These are phyloP conservation scores for Nipponia nippon DNA, from an alignment of 2,113 vertebrate species.

Conservation along the genomic window DNA sequence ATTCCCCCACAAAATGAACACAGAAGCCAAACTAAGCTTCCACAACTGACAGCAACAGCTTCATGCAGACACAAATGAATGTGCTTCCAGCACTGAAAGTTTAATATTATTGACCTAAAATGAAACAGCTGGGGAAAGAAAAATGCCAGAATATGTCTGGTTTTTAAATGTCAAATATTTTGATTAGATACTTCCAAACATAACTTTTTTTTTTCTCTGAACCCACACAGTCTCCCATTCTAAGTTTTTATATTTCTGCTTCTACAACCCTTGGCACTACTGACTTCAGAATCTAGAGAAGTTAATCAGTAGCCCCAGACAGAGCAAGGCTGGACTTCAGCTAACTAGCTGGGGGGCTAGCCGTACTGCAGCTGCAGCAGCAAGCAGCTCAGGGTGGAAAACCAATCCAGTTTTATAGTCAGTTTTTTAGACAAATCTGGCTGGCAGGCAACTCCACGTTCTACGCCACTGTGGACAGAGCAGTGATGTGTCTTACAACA, in stretches of 20 bases:
- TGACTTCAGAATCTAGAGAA: not conserved
- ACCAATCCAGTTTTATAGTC: not conserved
- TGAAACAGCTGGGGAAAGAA: constrained; percentile 5
- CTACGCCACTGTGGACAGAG: not conserved
- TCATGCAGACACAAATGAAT: not conserved
- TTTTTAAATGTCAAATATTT: constrained; percentile 23
- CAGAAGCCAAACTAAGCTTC: not conserved
- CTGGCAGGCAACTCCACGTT: not conserved
- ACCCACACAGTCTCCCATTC: not conserved
- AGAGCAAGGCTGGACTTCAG: not conserved
- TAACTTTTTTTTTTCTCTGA: not conserved
- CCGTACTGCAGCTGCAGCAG: not conserved
- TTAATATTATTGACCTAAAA: constrained; percentile 16
- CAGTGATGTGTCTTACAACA: not conserved
- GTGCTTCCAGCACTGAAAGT: not conserved
- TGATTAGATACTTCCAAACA: not conserved
- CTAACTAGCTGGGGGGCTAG: not conserved
- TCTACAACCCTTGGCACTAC: not conserved
- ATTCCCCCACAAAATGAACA: not conserved
- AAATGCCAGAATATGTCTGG: constrained; percentile 7
- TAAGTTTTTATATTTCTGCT: not conserved
- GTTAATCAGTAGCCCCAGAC: not conserved
- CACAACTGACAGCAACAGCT: not conserved
- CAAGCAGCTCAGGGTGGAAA: not conserved
- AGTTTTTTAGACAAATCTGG: not conserved